These are phyloP conservation scores for Oncorhynchus mykiss DNA, from an alignment of 2,113 vertebrate species.

Conservation along the genomic window DNA sequence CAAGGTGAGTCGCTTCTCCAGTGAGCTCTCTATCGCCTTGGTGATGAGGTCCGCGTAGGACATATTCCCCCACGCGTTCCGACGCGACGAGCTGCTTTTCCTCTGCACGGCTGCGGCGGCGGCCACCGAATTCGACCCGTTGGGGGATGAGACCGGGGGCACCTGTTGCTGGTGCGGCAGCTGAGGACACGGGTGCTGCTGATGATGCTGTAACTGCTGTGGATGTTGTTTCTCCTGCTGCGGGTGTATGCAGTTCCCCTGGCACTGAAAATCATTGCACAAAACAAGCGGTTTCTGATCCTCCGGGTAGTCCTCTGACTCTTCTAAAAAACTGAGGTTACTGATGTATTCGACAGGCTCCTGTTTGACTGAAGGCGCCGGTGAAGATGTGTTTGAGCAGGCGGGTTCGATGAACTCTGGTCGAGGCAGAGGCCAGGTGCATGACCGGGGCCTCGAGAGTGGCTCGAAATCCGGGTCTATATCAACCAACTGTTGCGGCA, in stretches of 20 bases:
- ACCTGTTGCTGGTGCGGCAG: conserved; percentile 63
- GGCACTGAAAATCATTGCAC: conserved; percentile 65
- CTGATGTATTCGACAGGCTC: conserved; percentile 84
- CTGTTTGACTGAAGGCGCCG: conserved; percentile 78
- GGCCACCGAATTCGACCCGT: conserved; percentile 54
- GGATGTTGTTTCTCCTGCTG: conserved; percentile 54
- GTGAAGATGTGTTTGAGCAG: conserved; percentile 84
- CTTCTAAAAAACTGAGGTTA: conserved; percentile 83
- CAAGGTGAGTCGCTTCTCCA: conserved; percentile 92
- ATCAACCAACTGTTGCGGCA: conserved; percentile 70
- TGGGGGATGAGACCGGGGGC: conserved; percentile 56
- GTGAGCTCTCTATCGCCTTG: conserved; percentile 93
- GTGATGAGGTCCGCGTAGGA: conserved; percentile 97
- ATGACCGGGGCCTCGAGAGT: conserved; percentile 82
- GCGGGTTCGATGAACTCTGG: conserved; percentile 81
- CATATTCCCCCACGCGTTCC: conserved; percentile 98
- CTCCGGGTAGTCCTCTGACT: conserved; percentile 75
- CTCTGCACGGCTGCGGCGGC: conserved; percentile 71
- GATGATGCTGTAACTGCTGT: conserved; percentile 38
- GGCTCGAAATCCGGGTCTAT: conserved; percentile 88
- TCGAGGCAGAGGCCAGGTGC: conserved; percentile 83
- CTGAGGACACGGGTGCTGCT: too few relatives aligned
- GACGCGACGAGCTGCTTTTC: conserved; percentile 92
- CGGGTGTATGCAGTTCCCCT: conserved; percentile 62
- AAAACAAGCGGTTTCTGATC: conserved; percentile 59